Conservation (phyloP, 2,113 vertebrate species). For the Passerina amoena region DNA sequence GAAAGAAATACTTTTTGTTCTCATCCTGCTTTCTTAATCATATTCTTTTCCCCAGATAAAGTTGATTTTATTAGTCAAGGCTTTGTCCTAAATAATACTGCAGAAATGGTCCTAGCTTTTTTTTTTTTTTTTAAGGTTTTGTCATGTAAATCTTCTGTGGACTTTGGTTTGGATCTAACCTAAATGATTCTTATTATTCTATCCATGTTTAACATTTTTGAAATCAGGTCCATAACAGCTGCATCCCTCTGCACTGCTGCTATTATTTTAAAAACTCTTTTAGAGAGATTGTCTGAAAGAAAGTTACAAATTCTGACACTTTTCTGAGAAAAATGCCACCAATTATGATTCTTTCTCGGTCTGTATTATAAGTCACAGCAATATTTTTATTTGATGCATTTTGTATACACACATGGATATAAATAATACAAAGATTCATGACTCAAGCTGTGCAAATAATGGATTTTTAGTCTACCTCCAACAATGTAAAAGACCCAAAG, state of each 20-base stretch:
- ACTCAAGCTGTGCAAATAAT: constrained; percentile 36
- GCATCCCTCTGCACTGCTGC: not conserved
- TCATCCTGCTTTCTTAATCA: not conserved
- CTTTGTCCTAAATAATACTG: not conserved
- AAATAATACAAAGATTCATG: not conserved
- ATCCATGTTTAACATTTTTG: not conserved
- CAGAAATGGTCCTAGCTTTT: not conserved
- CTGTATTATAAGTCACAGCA: not conserved
- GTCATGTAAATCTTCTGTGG: not conserved
- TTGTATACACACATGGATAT: not conserved
- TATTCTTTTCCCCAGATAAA: not conserved
- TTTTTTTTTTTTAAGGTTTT: not conserved
- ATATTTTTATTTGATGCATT: constrained; percentile 47
- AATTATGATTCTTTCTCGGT: not conserved
- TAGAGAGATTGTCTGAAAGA: not conserved
- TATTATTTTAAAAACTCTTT: constrained; percentile 4
- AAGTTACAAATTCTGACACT: not conserved
- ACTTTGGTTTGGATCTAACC: not conserved
- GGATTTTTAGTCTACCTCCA: not conserved
- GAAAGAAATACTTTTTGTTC: not conserved
- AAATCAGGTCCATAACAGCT: not conserved
- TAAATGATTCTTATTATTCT: not conserved
- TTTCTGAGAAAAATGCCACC: not conserved
- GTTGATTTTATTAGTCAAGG: not conserved
- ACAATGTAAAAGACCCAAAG: not conserved